Conservation (phyloP, 2,113 vertebrate species). For the Cynocephalus volans region DNA sequence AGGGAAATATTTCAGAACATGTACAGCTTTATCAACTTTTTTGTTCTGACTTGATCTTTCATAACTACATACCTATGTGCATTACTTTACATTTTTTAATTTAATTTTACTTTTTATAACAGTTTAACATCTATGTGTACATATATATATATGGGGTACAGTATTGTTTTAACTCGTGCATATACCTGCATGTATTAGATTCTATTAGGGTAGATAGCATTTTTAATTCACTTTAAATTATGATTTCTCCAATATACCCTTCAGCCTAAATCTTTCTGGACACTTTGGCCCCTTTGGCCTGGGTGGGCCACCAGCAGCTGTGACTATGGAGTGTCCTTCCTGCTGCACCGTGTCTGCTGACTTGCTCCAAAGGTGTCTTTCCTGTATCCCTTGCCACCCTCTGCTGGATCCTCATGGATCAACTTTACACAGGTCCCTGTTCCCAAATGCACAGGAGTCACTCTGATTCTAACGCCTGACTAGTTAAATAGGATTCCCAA, state of each 20-base stretch:
- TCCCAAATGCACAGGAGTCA: rapidly evolving
- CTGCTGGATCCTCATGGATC: background rate
- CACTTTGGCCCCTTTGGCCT: background rate
- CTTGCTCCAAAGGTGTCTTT: background rate
- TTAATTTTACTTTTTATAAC: no score
- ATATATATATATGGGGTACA: no score
- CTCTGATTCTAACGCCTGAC: background rate
- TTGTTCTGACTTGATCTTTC: background rate
- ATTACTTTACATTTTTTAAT: slow-evolving; percentile 8
- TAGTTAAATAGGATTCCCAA: background rate
- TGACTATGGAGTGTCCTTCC: background rate
- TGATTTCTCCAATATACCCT: background rate
- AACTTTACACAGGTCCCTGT: background rate
- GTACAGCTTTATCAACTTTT: background rate
- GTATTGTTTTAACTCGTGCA: no score
- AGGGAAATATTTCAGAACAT: background rate
- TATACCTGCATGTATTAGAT: no score
- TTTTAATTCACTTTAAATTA: background rate
- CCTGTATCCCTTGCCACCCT: background rate
- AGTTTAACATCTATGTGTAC: no score
- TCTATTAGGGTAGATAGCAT: no score
- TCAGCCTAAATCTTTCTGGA: no score
- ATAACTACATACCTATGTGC: background rate
- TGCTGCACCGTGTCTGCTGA: rapidly evolving
- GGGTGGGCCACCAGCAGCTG: rapidly evolving